Evolutionary conservation across 2,888 invertebrate species (phyloP), one percentile per base, ranked within the genome.

Genomic region (Oxycera nigricornis): DNA sequence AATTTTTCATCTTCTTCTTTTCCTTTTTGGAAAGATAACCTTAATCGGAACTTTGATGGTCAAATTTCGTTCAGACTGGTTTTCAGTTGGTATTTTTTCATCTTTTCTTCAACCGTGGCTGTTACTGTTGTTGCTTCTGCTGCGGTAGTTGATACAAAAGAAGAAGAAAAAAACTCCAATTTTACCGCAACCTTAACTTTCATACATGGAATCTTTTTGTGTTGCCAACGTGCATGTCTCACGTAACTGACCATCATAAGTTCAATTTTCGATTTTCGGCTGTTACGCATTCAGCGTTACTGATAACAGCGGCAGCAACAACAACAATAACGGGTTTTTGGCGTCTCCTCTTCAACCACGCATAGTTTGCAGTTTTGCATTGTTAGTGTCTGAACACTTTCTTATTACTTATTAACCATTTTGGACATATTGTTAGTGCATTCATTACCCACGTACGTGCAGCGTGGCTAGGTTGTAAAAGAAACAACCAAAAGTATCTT

Each of bases 181-280:
- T 68, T 68, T 52, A 52, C 31, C 68, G 68, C 68, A 50, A 68
- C 68, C 50, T 68, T 68, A 68, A 68, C 68, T 68, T 68, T 52
- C 68, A 68, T 68, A 50, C 52, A 68, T 52, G 68, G 30, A 50
- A 68, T 46, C 50, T 46, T 11, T 68, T 68, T 30, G n/a, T 68
- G 20, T 22, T 31, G 24, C 24, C 55, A 20, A 65, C n/a, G 41
- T 55, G 24, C 55, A 2, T 17, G 55, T 24, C 11, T 17, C 41
- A 65, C 41, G 24, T 65, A 65, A 65, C 65, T 65, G 65, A 65
- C 65, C 65, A 65, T 65, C 65, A 65, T 65, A 65, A 65, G 28
- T 31, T 65, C 22, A 65, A 65, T 61, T 61, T 61, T 61, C 31
- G 61, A 61, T 65, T 65, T 65, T 65, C 65, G 14, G 39, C 41